A percentile compares a stretch with the other conserved stretches of the same genome.
Conservation (phyloP, 2,888 invertebrate genomes). For the Argynnis bischoffii region DNA sequence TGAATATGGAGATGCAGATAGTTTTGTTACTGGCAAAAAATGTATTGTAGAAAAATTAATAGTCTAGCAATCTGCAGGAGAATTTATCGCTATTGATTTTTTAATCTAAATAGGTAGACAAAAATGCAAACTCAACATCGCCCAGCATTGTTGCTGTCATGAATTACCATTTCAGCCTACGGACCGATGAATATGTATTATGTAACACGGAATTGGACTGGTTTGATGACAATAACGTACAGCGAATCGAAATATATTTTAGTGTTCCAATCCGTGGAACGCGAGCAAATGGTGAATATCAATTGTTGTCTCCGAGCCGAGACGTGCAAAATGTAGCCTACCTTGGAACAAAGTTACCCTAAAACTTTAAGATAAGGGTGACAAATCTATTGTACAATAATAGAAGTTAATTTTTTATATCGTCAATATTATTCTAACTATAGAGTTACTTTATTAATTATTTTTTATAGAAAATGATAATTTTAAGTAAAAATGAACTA, state of each 20-base stretch:
- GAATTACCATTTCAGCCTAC: conserved; percentile 75
- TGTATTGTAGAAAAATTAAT: background rate
- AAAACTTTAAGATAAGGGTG: conserved; percentile 2
- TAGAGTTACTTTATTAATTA: too few species aligned
- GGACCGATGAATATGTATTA: conserved; percentile 73
- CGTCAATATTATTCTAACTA: too few species aligned
- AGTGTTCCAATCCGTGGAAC: conserved; percentile 33
- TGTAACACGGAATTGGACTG: conserved; percentile 60
- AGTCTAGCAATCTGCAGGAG: background rate
- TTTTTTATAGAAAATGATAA: too few species aligned
- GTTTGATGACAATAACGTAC: conserved; percentile 58
- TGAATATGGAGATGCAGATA: background rate
- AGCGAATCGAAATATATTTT: conserved; percentile 40
- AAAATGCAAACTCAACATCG: conserved; percentile 68
- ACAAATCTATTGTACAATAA: too few species aligned
- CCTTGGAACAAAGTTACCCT: conserved; percentile 17
- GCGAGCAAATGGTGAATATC: conserved; percentile 23
- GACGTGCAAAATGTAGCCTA: conserved; percentile 10
- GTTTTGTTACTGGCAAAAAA: background rate
- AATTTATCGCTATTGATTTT: too few species aligned
- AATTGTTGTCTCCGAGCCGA: conserved; percentile 21
- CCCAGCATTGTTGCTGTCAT: conserved; percentile 67
- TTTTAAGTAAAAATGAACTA: too few species aligned
- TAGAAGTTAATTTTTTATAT: too few species aligned
- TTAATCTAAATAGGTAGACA: conserved; percentile 47